Conservation (phyloP, 2,888 invertebrate species). For the Prosopocoilus inquinatus region DNA sequence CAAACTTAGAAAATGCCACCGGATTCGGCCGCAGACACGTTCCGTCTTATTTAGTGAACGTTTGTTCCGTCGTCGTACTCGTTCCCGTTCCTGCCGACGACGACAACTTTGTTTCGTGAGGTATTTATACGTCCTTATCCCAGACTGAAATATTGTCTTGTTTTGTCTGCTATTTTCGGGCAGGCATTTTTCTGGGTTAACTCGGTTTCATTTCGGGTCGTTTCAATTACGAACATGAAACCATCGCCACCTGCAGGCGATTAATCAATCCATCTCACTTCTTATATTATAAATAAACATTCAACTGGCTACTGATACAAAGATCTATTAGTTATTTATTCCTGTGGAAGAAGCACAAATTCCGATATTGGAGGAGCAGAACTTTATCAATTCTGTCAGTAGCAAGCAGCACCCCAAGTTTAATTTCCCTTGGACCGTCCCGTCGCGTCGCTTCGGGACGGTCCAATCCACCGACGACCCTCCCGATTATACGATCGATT, state of each 20-base stretch:
- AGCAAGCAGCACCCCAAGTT: slow-evolving; percentile 26
- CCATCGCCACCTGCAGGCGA: not conserved
- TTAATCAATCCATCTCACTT: slow-evolving; percentile 1
- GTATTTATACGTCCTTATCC: slow-evolving; percentile 17
- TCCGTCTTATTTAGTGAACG: slow-evolving; percentile 21
- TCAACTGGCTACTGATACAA: not conserved
- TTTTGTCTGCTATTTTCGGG: slow-evolving; percentile 18
- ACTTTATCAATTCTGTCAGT: slow-evolving; percentile 28
- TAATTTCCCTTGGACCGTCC: slow-evolving; percentile 20
- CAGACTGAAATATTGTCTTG: slow-evolving; percentile 19
- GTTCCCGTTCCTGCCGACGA: not conserved
- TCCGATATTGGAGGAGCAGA: slow-evolving; percentile 21
- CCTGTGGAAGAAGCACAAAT: slow-evolving; percentile 3
- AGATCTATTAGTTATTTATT: slow-evolving; percentile 4
- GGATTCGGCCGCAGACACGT: slow-evolving; percentile 23
- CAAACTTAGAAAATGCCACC: slow-evolving; percentile 19
- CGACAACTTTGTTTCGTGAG: slow-evolving; percentile 14
- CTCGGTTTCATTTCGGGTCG: not conserved
- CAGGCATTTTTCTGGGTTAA: slow-evolving; percentile 4
- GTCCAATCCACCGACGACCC: slow-evolving; percentile 5
- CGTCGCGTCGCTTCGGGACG: too few relatives aligned
- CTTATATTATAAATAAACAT: too few relatives aligned
- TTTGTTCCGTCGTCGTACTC: slow-evolving; percentile 11
- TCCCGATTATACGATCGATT: slow-evolving; percentile 31
- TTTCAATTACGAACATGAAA: too few relatives aligned